Evolutionary conservation across 2,113 vertebrate genomes (phyloP).

Genomic region (Arizona elegans): DNA sequence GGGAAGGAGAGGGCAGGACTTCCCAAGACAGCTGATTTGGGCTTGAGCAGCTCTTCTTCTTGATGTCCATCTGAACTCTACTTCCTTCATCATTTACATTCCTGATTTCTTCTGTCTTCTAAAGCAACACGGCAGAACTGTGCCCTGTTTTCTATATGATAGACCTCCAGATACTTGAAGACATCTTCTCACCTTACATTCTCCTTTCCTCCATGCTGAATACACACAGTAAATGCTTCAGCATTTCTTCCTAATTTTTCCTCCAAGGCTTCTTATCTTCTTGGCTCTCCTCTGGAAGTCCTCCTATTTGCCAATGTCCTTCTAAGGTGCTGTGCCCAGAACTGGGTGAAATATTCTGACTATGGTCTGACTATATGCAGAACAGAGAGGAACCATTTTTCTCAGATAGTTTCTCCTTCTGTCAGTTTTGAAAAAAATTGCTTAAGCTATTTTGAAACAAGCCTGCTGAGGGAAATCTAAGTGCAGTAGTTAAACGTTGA

Average conservation of each 20-base stretch:
- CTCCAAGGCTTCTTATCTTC: neutral
- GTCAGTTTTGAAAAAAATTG: neutral
- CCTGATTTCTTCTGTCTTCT: neutral
- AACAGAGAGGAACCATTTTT: neutral
- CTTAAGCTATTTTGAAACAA: neutral
- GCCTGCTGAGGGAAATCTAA: neutral
- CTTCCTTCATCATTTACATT: neutral
- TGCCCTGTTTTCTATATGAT: neutral
- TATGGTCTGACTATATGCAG: neutral
- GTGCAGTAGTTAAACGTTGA: neutral
- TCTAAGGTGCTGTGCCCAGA: neutral
- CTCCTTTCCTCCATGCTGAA: neutral
- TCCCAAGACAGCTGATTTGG: neutral
- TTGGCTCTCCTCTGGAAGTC: neutral
- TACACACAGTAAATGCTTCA: neutral
- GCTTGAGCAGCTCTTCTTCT: neutral
- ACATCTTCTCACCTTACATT: neutral
- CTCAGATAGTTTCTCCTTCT: neutral
- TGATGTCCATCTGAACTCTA: neutral
- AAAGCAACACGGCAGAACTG: neutral
- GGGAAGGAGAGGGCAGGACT: neutral
- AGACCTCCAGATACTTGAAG: neutral
- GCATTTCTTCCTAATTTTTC: neutral
- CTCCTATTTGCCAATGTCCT: neutral
- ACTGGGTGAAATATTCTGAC: neutral